Percentiles rank a stretch among this genome's conserved stretches.
phyloP scores from a whole-genome alignment of 2,797 vertebrate genomes.

The Pteronotus mesoamericanus region DNA sequence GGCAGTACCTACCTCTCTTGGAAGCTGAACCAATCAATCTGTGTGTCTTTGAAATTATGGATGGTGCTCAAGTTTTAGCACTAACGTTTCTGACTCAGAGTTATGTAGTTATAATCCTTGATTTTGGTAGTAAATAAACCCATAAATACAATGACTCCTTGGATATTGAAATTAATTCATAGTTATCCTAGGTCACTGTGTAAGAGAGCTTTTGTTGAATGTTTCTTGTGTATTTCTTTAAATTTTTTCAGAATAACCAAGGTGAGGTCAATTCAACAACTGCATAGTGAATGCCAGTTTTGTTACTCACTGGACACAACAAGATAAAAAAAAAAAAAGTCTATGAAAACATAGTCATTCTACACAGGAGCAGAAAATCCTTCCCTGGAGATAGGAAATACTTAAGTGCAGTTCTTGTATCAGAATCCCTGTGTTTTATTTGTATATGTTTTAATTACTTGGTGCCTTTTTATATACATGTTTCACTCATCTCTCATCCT shows the following conservation, averaged over 20 bases:
- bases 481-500: not conserved
- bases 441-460: not conserved
- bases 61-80: not conserved
- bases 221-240: not conserved
- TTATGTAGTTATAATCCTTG: conserved; percentile 18
- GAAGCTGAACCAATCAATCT: conserved; percentile 7
- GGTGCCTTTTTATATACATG: not conserved
- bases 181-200: not conserved
- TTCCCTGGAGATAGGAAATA: not conserved
- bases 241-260: not conserved
- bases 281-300: not conserved
- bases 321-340: not conserved
- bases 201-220: not conserved
- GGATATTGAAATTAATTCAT: conserved; percentile 36
- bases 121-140: conserved; percentile 44
- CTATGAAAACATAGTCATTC: not conserved
- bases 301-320: not conserved
- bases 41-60: conserved; percentile 25
- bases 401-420: not conserved
- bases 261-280: conserved; percentile 2
- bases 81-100: conserved; percentile 26
- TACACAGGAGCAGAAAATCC: not conserved
- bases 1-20: not conserved
- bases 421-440: not conserved
- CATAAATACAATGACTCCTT: not conserved